Percentiles rank a stretch among this genome's conserved stretches.
These are phyloP conservation scores for Poecilus cupreus DNA, from an alignment of 2,888 invertebrate species.

Conservation along the genomic window DNA sequence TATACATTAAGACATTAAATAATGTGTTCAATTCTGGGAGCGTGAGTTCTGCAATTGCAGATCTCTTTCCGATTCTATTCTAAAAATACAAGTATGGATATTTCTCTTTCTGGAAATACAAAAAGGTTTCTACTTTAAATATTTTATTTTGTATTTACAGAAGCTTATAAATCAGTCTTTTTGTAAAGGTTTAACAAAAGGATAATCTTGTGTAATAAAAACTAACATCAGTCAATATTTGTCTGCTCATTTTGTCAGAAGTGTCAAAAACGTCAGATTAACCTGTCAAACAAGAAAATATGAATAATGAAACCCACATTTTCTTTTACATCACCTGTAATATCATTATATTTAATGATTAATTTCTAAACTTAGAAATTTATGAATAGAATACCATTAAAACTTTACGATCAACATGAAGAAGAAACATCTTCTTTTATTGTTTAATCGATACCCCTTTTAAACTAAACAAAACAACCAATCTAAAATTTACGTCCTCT, in stretches of 20 bases:
- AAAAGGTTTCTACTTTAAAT: too few species aligned
- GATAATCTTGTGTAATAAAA: not conserved
- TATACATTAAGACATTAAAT: too few species aligned
- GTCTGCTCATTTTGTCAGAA: not conserved
- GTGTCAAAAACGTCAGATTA: slow-evolving; percentile 3
- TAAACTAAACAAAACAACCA: not conserved
- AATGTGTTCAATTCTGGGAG: too few species aligned
- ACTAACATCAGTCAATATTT: slow-evolving; percentile 1
- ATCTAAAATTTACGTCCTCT: not conserved
- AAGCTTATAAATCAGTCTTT: too few species aligned
- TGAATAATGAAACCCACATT: not conserved
- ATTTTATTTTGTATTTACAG: too few species aligned
- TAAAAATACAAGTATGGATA: too few species aligned
- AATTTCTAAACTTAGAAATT: slow-evolving; percentile 8
- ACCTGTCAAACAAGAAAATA: not conserved
- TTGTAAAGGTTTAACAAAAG: too few species aligned
- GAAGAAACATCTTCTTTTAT: not conserved
- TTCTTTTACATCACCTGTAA: not conserved
- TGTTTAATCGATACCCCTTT: not conserved
- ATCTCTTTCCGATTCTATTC: too few species aligned
- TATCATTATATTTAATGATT: not conserved
- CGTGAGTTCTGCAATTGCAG: too few species aligned
- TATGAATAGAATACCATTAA: not conserved
- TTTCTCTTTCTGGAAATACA: too few species aligned
- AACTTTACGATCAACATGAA: not conserved